Evolutionary conservation across 2,888 invertebrate species (phyloP), one percentile per base, ranked within the genome.

Genomic region (Stenchaetothrips biformis): DNA sequence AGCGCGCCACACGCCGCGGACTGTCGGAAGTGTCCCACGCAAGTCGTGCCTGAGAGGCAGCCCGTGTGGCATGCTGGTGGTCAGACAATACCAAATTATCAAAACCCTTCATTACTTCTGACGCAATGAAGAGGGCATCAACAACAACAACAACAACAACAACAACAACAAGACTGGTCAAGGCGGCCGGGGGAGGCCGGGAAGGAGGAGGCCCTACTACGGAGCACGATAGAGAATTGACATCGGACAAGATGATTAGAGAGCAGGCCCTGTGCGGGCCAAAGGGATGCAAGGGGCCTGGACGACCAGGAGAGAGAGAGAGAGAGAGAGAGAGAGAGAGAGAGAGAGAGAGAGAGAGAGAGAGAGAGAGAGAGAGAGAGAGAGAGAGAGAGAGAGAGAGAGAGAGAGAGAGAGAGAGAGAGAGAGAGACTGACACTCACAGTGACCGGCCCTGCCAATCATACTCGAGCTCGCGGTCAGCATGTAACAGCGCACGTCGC

Each of bases 361-460:
- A 77, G 79, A 78, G 81, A 79, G 82, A 62, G 81, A 78, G 80
- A 81, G 82, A 79, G 80, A 81, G 77, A 80, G 48, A 77, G 80
- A 83, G 82, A 77, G 82, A 82, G 79, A 82, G 82, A 78, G 80
- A 82, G 81, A 81, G 83, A 83, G 81, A 84, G 80, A 78, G 81
- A 74, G 79, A 82, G 81, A 80, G 81, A 81, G 80, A 81, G 80
- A 81, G 74, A 82, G 81, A 82, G 82, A 83, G 82, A 81, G 49
- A 49, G 49, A 82, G 82, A 82, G 83, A 81, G 82, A 83, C 82
- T 82, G 82, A 81, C 83, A 82, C 83, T 84, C 83, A 84, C 84
- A 85, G 53, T n/a, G 59, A 78, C 37, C 37, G 37, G 37, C 2
- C 37, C 37, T 37, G 37, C 37, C 37, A 37, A 37, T 37, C 37